Evolutionary conservation across 1,140 invertebrate species (phyloP).

Genomic region (Aphaenogaster ashmeadi): DNA sequence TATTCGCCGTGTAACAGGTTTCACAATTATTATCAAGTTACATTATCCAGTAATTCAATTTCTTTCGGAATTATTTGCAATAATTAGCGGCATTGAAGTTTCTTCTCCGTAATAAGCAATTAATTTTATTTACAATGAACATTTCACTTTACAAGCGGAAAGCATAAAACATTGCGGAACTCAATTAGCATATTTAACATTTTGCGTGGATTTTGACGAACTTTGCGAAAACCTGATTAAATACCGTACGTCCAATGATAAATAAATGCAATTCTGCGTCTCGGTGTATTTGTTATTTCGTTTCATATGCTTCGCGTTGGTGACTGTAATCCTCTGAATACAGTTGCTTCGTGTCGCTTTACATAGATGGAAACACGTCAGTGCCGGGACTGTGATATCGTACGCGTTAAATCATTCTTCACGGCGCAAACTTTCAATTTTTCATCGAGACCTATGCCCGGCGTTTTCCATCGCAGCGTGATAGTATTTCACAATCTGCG

Average conservation of each 20-base stretch:
- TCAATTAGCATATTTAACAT: not conserved
- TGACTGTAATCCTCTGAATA: not conserved
- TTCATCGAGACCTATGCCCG: constrained; percentile 23
- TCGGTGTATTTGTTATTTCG: not conserved
- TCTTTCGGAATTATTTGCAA: not conserved
- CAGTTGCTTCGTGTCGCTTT: not conserved
- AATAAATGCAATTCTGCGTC: not conserved
- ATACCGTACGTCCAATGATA: not conserved
- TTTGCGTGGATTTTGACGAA: not conserved
- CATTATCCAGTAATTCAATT: constrained; percentile 18
- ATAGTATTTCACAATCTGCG: constrained; percentile 27
- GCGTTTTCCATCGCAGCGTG: not conserved
- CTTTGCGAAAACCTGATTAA: constrained; percentile 1
- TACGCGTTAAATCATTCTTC: constrained; percentile 13
- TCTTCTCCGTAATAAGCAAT: not conserved
- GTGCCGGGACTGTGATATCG: not conserved
- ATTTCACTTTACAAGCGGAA: not conserved
- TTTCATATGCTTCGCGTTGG: not conserved
- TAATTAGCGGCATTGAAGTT: not conserved
- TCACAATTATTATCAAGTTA: not conserved
- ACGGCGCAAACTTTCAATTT: constrained; percentile 34
- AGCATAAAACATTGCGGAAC: not conserved
- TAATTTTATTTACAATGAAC: constrained; percentile 19
- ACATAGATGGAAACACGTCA: not conserved
- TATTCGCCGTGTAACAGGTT: not conserved